Conservation (phyloP, 2,888 invertebrate species). For the Diplolepis rosae region DNA sequence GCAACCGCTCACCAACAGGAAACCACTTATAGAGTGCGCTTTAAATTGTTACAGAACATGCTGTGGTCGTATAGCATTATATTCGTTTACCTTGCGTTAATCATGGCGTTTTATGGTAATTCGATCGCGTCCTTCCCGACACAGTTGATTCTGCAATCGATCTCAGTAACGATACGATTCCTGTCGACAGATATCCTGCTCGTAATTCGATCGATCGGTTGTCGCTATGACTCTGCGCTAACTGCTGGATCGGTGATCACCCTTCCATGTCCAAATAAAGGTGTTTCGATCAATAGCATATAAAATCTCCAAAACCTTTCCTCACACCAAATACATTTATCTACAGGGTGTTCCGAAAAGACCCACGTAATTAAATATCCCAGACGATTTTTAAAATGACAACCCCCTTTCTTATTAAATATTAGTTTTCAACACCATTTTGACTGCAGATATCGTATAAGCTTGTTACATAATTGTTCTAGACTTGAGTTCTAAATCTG, state of each 20-base stretch:
- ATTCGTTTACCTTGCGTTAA: slow-evolving; percentile 73
- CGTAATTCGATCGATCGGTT: slow-evolving; percentile 52
- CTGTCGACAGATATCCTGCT: slow-evolving; percentile 44
- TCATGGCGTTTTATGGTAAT: slow-evolving; percentile 73
- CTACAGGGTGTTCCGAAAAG: no score
- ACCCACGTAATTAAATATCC: no score
- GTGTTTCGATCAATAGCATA: neutral
- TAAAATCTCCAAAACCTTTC: no score
- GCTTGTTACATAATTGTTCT: no score
- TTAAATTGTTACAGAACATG: slow-evolving; percentile 68
- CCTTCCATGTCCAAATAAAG: neutral
- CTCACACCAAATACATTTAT: no score
- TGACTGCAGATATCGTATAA: no score
- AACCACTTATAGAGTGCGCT: slow-evolving; percentile 59
- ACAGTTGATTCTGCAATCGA: slow-evolving; percentile 67
- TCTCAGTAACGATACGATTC: slow-evolving; percentile 65
- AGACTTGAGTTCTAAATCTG: no score
- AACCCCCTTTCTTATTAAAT: no score
- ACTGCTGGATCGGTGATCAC: neutral
- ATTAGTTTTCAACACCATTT: no score
- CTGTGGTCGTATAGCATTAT: slow-evolving; percentile 71
- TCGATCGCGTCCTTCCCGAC: slow-evolving; percentile 58
- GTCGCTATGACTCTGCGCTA: slow-evolving; percentile 39
- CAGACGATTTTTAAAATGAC: no score
- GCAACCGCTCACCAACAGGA: slow-evolving; percentile 51